Conservation (phyloP, 2,888 invertebrate genomes). For the Protophormia terraenovae region DNA sequence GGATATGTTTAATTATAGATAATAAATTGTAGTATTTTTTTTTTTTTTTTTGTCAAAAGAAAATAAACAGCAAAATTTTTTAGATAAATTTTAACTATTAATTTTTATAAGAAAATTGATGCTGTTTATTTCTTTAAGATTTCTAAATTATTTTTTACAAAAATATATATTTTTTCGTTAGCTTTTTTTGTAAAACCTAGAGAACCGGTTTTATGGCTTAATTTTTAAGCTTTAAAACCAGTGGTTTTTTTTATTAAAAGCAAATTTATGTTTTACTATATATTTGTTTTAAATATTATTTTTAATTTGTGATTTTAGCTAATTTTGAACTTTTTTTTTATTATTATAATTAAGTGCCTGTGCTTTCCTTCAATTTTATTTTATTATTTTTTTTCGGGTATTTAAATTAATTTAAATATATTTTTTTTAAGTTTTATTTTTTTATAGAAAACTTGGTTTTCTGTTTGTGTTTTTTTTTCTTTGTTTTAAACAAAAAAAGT, state of each 20-base stretch:
- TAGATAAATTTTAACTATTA: not conserved
- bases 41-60: not conserved
- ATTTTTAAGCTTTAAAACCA: too few species aligned
- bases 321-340: slow-evolving; percentile 43
- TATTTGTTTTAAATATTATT: not conserved
- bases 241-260: not conserved
- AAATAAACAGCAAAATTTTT: slow-evolving; percentile 1
- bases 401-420: too few species aligned
- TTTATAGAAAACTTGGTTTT: slow-evolving; percentile 65
- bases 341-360: slow-evolving; percentile 58
- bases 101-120: not conserved
- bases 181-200: too few species aligned
- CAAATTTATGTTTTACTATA: slow-evolving; percentile 6
- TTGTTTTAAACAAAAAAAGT: slow-evolving; percentile 38
- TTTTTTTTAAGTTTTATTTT: not conserved
- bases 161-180: too few species aligned
- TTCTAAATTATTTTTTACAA: too few species aligned
- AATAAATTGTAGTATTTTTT: not conserved
- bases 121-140: not conserved
- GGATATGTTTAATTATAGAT: slow-evolving; percentile 42
- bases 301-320: not conserved
- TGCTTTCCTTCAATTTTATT: slow-evolving; percentile 30
- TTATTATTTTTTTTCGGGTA: not conserved
- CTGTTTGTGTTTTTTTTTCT: not conserved
- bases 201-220: not conserved